Percentiles rank a stretch among this genome's conserved stretches.
These are phyloP conservation scores for Phocoena sinus DNA, from an alignment of 2,113 vertebrate species.

Conservation along the genomic window DNA sequence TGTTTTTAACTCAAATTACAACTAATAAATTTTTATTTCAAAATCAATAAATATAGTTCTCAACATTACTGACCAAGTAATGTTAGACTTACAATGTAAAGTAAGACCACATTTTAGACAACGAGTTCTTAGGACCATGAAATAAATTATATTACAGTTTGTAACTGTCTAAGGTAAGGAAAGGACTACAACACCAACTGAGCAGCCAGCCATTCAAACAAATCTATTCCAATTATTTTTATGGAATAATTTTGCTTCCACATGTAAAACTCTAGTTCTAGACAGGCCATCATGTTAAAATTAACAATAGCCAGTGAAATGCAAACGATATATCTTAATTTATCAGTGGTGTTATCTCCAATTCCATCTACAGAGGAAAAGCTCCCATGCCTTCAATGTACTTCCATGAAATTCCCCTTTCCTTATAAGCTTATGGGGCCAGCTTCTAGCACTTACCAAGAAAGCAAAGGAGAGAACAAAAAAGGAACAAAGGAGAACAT, in stretches of 20 bases:
- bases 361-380: not conserved
- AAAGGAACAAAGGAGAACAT: not conserved
- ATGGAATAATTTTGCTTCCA: not conserved
- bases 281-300: not conserved
- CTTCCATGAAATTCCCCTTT: not conserved
- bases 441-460: not conserved
- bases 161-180: not conserved
- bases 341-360: not conserved
- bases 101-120: not conserved
- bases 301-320: not conserved
- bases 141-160: conserved; percentile 21
- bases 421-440: not conserved
- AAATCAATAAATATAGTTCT: conserved; percentile 29
- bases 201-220: not conserved
- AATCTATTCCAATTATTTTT: not conserved
- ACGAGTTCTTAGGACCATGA: not conserved
- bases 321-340: not conserved
- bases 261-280: not conserved
- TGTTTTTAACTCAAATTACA: conserved; percentile 54
- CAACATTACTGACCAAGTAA: conserved; percentile 20
- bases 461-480: not conserved
- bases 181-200: not conserved
- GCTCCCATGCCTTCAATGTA: not conserved
- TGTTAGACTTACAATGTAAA: not conserved
- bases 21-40: conserved; percentile 14